Base-by-base conservation (phyloP, 2,113 vertebrate species). In the Alces alces region DNA sequence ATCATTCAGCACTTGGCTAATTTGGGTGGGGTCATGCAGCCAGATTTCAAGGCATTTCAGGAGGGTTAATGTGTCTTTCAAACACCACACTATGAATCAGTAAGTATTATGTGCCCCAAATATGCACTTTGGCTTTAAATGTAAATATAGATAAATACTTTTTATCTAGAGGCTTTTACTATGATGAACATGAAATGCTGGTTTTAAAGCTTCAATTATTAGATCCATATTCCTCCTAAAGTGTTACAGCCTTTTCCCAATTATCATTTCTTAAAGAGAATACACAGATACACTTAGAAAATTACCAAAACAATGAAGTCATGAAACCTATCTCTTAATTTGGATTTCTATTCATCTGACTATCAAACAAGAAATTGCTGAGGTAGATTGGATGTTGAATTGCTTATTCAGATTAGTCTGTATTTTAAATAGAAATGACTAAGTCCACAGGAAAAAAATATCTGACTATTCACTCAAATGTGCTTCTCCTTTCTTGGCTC, bases 351-450 rank as follows among this genome's bases (percentile, higher is more conserved):
- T 64, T 27, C 15, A 47, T 52, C n/a, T 66, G 17, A 66, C 33
- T 64, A 90, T 70, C n/a, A 70, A 58, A 91, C 66, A 25, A 84
- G 25, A 92, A 76, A 19, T 80, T 95, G 28, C 47, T 57, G 14
- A 23, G 30, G 87, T 58, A 85, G 23, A 73, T 10, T 79, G 21
- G 50, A 43, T 92, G 57, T 86, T 96, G 70, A 43, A 54, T 73
- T 86, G 64, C 13, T 47, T 76, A 54, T 93, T 97, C n/a, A 27
- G n/a, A 36, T 89, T 70, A 55, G n/a, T 82, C 84, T 95, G 8
- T 7, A 47, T 95, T 96, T 97, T 50, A 79, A 93, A 66, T 39
- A 64, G 45, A 94, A 89, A 92, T 90, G 45, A 80, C 47, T 60
- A 91, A 78, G 11, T 86, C 57, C 28, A n/a, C 23, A 87, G 95